These are phyloP conservation scores for Hiodon tergisus DNA, from an alignment of 2,113 vertebrate genomes.

Conservation along the genomic window DNA sequence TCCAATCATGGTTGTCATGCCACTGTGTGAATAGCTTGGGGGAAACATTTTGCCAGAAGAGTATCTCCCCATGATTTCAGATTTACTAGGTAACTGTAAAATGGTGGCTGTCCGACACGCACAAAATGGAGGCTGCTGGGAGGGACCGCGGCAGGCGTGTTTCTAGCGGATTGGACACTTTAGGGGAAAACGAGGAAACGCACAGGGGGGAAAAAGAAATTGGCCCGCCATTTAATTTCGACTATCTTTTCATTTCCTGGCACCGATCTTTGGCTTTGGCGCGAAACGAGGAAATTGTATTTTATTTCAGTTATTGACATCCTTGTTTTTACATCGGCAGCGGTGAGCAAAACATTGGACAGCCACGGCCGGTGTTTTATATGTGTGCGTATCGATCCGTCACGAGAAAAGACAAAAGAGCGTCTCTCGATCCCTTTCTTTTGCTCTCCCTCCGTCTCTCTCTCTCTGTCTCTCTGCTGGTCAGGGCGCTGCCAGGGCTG, in stretches of 20 bases:
- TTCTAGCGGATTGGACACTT: conserved; percentile 30
- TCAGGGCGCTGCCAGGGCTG: conserved; percentile 76
- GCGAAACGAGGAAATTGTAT: neutral
- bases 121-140: conserved; percentile 53
- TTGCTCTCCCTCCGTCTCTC: conserved; percentile 42
- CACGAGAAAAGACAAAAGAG: neutral
- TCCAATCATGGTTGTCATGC: conserved; percentile 22
- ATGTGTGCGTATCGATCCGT: neutral
- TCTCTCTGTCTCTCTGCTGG: conserved; percentile 60
- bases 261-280: neutral
- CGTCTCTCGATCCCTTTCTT: conserved; percentile 37
- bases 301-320: neutral
- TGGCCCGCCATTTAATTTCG: neutral
- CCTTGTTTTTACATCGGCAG: neutral
- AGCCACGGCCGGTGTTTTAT: neutral
- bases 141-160: conserved; percentile 50
- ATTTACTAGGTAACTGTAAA: conserved; percentile 40
- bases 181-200: conserved; percentile 21
- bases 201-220: neutral
- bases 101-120: conserved; percentile 47
- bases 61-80: conserved; percentile 6
- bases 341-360: neutral
- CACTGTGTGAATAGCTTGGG: conserved; percentile 13
- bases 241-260: neutral
- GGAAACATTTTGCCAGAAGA: conserved; percentile 23